Percentiles rank a stretch among this genome's conserved stretches.
Conservation (phyloP, 2,797 vertebrate genomes). For the Botia almorhae region DNA sequence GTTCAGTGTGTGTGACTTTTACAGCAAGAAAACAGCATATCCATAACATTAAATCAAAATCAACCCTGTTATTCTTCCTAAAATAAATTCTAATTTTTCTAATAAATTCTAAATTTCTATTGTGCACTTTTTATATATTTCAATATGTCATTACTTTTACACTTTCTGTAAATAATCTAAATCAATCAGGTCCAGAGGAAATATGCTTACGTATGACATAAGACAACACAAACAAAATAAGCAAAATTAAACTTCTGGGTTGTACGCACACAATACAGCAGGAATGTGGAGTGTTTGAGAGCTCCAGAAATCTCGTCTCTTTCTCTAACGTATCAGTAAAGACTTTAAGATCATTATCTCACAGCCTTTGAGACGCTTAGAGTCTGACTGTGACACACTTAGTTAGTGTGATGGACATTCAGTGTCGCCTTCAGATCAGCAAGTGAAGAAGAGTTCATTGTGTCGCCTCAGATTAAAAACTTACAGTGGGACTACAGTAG, state of each 20-base stretch:
- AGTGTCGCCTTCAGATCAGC: not conserved
- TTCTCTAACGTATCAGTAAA: not conserved
- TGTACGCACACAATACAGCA: not conserved
- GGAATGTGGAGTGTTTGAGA: no score
- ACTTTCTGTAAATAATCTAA: no score
- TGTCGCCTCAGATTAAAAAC: slow-evolving; percentile 22
- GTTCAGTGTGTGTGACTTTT: not conserved
- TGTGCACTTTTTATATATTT: no score
- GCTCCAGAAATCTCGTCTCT: no score
- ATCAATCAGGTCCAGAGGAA: no score
- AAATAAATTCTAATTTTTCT: no score
- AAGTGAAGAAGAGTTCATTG: not conserved
- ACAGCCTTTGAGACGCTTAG: slow-evolving; percentile 77
- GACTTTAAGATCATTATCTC: slow-evolving; percentile 57
- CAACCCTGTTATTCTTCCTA: not conserved
- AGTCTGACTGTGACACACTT: slow-evolving; percentile 66
- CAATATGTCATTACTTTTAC: no score
- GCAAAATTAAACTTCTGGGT: not conserved
- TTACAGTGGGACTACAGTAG: slow-evolving; percentile 8
- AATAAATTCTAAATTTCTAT: no score
- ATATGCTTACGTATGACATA: no score
- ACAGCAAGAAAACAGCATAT: not conserved
- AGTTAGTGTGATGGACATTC: slow-evolving; percentile 60
- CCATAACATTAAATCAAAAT: not conserved
- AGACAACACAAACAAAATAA: no score